Conservation (phyloP, 2,888 invertebrate genomes). For the Clitarchus hookeri region DNA sequence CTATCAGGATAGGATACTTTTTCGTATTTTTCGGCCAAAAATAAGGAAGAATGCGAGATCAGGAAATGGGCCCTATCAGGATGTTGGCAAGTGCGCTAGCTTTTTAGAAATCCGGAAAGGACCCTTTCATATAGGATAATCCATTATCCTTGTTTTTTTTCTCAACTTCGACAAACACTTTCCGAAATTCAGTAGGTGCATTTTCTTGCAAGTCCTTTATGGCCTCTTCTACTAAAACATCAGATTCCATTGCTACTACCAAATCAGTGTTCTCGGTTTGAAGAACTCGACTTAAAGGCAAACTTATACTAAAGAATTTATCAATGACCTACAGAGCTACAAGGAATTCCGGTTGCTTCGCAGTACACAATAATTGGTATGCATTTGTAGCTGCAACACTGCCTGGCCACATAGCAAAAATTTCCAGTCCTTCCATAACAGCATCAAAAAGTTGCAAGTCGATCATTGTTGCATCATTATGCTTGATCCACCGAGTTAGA, state of each 20-base stretch:
- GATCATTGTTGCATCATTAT: conserved; percentile 10
- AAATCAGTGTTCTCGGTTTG: neutral
- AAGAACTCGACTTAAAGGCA: neutral
- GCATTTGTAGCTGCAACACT: neutral
- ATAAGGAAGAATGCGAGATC: neutral
- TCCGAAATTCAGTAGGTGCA: neutral
- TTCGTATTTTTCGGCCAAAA: too few species aligned
- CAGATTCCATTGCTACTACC: neutral
- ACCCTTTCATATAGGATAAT: too few species aligned
- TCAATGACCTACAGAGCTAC: conserved; percentile 1
- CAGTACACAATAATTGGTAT: neutral
- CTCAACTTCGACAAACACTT: neutral
- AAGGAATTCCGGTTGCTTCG: neutral
- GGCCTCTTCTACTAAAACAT: neutral
- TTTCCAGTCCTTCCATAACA: conserved; percentile 10
- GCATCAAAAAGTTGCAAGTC: conserved; percentile 23
- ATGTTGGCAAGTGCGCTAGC: too few species aligned
- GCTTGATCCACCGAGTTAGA: conserved; percentile 28
- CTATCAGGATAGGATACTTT: too few species aligned
- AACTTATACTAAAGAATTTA: neutral
- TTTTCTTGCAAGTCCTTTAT: conserved; percentile 3
- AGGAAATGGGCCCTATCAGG: too few species aligned
- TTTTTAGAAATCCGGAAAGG: too few species aligned
- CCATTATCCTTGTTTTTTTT: too few species aligned
- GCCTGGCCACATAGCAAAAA: neutral